phyloP scores from a whole-genome alignment of 2,888 invertebrate genomes.

The Deilephila elpenor region DNA sequence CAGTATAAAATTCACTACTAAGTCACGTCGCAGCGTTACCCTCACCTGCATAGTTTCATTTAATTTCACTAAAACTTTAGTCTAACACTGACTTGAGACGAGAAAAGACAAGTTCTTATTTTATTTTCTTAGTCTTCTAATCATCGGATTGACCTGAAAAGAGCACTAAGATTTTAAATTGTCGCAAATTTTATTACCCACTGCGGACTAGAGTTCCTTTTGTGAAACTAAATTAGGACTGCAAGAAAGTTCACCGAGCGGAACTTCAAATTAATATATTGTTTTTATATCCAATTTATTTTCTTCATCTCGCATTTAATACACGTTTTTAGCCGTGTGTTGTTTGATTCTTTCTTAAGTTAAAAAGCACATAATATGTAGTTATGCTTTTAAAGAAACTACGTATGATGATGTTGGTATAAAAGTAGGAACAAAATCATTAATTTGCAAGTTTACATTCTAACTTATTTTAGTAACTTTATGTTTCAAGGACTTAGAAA shows the following conservation, averaged over 20 bases:
- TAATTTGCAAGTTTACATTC: too few species aligned
- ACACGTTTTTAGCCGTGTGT: background rate
- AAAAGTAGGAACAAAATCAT: too few species aligned
- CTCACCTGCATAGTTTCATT: slow-evolving; percentile 67
- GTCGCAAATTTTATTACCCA: slow-evolving; percentile 28
- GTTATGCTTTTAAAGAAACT: background rate
- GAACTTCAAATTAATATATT: slow-evolving; percentile 26
- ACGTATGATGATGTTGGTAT: background rate
- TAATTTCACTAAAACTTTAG: slow-evolving; percentile 63
- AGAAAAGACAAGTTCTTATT: slow-evolving; percentile 57
- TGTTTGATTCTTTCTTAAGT: background rate
- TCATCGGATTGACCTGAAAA: slow-evolving; percentile 76
- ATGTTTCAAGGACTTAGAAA: too few species aligned
- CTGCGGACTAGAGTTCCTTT: slow-evolving; percentile 24
- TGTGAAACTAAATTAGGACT: slow-evolving; percentile 26
- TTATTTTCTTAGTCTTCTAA: slow-evolving; percentile 53
- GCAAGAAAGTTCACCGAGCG: slow-evolving; percentile 19
- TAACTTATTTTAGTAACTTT: background rate
- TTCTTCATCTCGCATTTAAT: background rate
- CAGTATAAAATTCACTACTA: slow-evolving; percentile 81
- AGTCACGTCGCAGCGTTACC: slow-evolving; percentile 64
- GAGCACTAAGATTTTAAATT: slow-evolving; percentile 22
- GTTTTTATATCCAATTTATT: slow-evolving; percentile 28
- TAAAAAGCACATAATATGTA: background rate
- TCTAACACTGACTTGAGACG: slow-evolving; percentile 75